phyloP scores from a whole-genome alignment of 1,140 invertebrate genomes.

The Macrobrachium rosenbergii region DNA sequence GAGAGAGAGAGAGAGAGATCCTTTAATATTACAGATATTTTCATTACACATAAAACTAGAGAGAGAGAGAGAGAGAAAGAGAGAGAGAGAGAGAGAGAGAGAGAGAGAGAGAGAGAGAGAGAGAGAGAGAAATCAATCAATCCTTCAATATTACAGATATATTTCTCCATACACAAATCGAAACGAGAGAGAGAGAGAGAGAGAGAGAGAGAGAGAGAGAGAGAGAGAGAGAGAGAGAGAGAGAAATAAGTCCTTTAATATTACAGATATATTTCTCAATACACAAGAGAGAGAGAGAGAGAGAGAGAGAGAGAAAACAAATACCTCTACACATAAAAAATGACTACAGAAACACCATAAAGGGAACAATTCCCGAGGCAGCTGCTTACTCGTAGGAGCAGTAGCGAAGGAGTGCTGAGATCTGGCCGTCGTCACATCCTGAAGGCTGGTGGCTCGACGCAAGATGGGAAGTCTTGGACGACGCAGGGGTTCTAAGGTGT shows the following conservation, averaged over 20 bases:
- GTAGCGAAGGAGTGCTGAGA: conserved; percentile 3
- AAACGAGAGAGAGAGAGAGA: not conserved
- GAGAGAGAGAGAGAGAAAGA: not conserved
- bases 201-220: not conserved
- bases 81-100: not conserved
- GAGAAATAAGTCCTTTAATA: not conserved
- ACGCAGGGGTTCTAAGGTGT: conserved; percentile 38
- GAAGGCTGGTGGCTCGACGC: conserved; percentile 36
- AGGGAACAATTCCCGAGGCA: not conserved
- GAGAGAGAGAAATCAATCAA: not conserved
- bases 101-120: not conserved
- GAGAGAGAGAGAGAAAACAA: conserved; percentile 13
- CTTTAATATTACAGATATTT: too few relatives aligned
- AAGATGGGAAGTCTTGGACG: conserved; percentile 5
- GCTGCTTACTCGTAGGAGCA: not conserved
- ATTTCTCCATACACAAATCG: not conserved
- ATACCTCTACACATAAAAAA: not conserved
- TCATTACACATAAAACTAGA: not conserved
- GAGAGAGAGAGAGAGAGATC: too few relatives aligned
- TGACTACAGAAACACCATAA: not conserved
- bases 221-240: not conserved
- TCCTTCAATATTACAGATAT: not conserved
- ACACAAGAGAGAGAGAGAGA: not conserved
- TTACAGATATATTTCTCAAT: not conserved
- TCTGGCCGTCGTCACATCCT: conserved; percentile 1